phyloP scores from a whole-genome alignment of 2,113 vertebrate species.

The Burhinus bistriatus region DNA sequence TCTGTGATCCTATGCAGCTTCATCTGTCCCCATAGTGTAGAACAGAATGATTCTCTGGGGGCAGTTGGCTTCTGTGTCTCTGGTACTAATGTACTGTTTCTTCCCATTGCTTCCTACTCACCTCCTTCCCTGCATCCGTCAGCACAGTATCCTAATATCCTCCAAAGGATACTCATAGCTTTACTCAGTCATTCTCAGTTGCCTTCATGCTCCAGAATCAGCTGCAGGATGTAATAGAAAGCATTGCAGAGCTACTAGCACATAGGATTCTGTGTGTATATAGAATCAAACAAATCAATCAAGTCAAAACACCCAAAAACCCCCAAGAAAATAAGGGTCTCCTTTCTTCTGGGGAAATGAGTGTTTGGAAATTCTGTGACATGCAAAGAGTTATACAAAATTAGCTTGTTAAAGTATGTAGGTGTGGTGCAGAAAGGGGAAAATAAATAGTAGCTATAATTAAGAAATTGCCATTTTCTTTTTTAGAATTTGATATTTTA shows the following conservation, averaged over 20 bases:
- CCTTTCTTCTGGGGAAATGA: background rate
- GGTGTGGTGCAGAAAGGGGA: background rate
- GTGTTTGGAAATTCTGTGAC: background rate
- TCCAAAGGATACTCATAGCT: background rate
- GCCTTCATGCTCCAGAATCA: background rate
- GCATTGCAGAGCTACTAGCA: background rate
- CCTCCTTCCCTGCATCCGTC: background rate
- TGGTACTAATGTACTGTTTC: background rate
- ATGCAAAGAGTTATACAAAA: background rate
- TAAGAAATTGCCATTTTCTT: background rate
- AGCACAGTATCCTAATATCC: background rate
- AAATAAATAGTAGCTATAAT: background rate
- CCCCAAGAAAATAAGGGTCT: background rate
- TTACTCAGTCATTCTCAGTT: background rate
- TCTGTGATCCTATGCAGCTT: background rate
- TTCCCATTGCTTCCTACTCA: background rate
- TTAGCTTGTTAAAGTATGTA: background rate
- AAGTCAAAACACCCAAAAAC: background rate
- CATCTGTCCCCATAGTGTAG: background rate
- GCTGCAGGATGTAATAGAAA: background rate
- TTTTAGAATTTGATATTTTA: background rate
- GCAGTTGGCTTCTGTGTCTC: background rate
- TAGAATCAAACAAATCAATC: background rate
- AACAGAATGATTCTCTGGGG: background rate
- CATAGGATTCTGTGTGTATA: background rate